Evolutionary conservation across 1,140 invertebrate species (phyloP), one percentile per base, ranked within the genome.

Genomic region (Teleogryllus occipitalis): DNA sequence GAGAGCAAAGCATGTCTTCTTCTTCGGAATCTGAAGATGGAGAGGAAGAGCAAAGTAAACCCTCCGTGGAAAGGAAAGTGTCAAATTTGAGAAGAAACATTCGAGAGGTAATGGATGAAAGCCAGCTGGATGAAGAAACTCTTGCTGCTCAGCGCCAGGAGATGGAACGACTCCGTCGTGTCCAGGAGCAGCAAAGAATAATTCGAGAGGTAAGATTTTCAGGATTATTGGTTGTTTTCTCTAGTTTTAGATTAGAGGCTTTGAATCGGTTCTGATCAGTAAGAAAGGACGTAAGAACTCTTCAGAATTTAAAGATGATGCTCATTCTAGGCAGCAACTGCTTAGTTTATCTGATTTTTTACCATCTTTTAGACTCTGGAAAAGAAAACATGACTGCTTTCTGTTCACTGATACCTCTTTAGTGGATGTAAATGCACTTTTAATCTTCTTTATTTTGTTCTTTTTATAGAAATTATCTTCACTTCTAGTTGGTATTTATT

Each of bases 101-200:
- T 82, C 90, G 96, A 73, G 95, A 97, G 86, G 96, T 98, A 1
- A 94, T 97, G 90, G 93, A 95, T 84, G 96, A 97, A 83, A 94
- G 93, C 78, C 94, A 98, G 83, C 86, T 99, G 75, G 97, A 98
- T 84, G 93, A 95, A 82, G 93, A 94, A 10, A 98, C 97, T 8
- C 84, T 97, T n/a, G 92, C 92, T 39, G 97, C 97, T 6, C 96
- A 98, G 85, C 89, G 95, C 49, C 96, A 97, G 85, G 97, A 98
- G 87, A 93, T 93, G 82, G 96, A 98, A 84, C 89, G 97, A 84
- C 87, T 95, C 76, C 89, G 92, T 18, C 88, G 94, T n/a, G 93
- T 96, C 47, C 94, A 95, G 84, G 94, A 94, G 83, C 93, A 95
- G 83, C 94, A 95, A 83, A 90, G 91, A 83, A 91, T 93, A 77